Conservation (phyloP, 2,888 invertebrate species). For the Drepanosiphum platanoidis region DNA sequence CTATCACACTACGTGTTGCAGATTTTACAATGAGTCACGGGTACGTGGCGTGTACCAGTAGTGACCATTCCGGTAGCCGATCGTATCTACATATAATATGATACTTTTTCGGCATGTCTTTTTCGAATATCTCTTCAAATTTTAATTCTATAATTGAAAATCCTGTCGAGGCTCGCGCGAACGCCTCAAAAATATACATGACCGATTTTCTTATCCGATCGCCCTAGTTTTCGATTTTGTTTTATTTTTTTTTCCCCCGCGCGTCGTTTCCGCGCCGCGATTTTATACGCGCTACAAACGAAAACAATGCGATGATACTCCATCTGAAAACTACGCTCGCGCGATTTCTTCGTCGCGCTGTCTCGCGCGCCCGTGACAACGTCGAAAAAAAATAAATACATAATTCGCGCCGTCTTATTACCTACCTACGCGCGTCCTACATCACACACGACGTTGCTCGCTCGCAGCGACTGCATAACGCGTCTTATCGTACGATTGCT, state of each 20-base stretch:
- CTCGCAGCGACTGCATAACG: too few species aligned
- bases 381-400: neutral
- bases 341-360: slow-evolving; percentile 40
- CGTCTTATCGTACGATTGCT: neutral
- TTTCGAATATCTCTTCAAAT: too few species aligned
- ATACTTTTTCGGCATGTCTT: too few species aligned
- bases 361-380: slow-evolving; percentile 35
- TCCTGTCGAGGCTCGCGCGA: neutral
- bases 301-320: neutral
- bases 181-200: slow-evolving; percentile 13
- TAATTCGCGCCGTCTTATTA: neutral
- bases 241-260: neutral
- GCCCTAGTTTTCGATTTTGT: slow-evolving; percentile 27
- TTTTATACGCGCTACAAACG: slow-evolving; percentile 25
- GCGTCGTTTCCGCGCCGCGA: slow-evolving; percentile 17
- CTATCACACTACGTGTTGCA: too few species aligned
- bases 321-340: slow-evolving; percentile 19
- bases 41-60: too few species aligned
- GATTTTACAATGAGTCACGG: too few species aligned
- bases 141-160: too few species aligned
- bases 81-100: too few species aligned
- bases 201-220: slow-evolving; percentile 29
- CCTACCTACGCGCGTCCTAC: neutral
- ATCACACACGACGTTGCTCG: neutral
- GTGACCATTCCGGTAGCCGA: too few species aligned